Evolutionary conservation across 2,888 invertebrate genomes (phyloP), one percentile per base, ranked within the genome.

Genomic region (Cephonodes hylas): DNA sequence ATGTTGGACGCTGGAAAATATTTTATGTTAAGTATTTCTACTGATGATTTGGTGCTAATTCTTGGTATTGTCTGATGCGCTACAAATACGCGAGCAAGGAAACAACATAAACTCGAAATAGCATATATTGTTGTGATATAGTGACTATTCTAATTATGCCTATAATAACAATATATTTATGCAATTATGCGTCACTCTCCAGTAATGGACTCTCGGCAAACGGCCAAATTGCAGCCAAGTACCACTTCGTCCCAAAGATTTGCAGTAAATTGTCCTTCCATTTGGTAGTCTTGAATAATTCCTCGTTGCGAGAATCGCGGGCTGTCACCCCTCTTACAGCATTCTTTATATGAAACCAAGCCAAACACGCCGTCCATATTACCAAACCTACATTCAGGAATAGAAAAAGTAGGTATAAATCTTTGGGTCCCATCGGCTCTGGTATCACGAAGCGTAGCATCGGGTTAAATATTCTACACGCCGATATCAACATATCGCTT

Each of bases 241-340:
- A 82, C 89, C 89, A 89, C 22, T 67, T 81, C 2, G 93, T 85
- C 0, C 98, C 98, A 66, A 97, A 94, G 1, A 96, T 94, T 69
- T 94, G 92, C 63, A 93, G 83, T 6, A 97, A 71, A 84, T 98
- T 98, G 45, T 93, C 83, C 63, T 86, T 93, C 91, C 93, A 93
- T 0, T 96, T 96, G 2, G 94, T 80, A 86, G 95, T 91, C 77
- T 96, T 96, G 6, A 89, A 90, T 22, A 69, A 60, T 18, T 81
- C 84, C 59, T 91, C 89, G 13, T 94, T 93, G 44, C 60, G 71
- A 48, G 71, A 66, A 42, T 90, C 88, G 23, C 81, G 73, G 0
- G 94, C 77, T 0, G 94, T 93, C 68, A 93, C 85, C 0, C 94
- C 93, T 69, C 89, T 89, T 25, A 91, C 73, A 63, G 93, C 93